Percentiles rank a stretch among this genome's conserved stretches.
Conservation (phyloP, 1,140 invertebrate species). For the Homalodisca vitripennis region DNA sequence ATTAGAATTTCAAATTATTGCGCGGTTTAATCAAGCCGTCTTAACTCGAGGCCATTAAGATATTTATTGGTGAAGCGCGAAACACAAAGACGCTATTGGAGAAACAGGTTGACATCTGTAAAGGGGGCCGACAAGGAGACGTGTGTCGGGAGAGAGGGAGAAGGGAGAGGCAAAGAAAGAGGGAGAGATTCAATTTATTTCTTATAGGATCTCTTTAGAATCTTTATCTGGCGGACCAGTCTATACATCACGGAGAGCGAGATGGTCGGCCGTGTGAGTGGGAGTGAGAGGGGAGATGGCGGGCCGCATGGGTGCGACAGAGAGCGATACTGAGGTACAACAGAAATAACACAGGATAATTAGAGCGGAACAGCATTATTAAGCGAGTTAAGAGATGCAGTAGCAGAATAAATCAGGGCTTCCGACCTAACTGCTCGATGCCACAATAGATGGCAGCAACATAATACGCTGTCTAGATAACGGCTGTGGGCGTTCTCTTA, state of each 20-base stretch:
- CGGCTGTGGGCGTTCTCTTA: too few relatives aligned
- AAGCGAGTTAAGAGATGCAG: too few relatives aligned
- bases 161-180: not conserved
- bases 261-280: too few relatives aligned
- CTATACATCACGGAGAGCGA: not conserved
- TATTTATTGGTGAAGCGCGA: slow-evolving; percentile 3
- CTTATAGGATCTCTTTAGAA: slow-evolving; percentile 12
- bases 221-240: slow-evolving; percentile 14
- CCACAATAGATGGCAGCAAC: too few relatives aligned
- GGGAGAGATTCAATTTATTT: slow-evolving; percentile 7
- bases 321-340: too few relatives aligned
- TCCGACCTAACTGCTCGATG: too few relatives aligned
- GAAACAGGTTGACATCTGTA: not conserved
- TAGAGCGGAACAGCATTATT: too few relatives aligned
- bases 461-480: too few relatives aligned
- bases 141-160: not conserved
- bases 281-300: too few relatives aligned
- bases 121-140: not conserved
- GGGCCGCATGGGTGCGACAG: too few relatives aligned
- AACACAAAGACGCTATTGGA: not conserved
- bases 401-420: too few relatives aligned
- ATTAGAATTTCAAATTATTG: slow-evolving; percentile 22
- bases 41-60: slow-evolving; percentile 16
- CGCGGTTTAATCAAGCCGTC: slow-evolving; percentile 7
- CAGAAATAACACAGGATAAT: too few relatives aligned